Evolutionary conservation across 2,113 vertebrate species (phyloP).

Genomic region (Benitochromis conjunctus): DNA sequence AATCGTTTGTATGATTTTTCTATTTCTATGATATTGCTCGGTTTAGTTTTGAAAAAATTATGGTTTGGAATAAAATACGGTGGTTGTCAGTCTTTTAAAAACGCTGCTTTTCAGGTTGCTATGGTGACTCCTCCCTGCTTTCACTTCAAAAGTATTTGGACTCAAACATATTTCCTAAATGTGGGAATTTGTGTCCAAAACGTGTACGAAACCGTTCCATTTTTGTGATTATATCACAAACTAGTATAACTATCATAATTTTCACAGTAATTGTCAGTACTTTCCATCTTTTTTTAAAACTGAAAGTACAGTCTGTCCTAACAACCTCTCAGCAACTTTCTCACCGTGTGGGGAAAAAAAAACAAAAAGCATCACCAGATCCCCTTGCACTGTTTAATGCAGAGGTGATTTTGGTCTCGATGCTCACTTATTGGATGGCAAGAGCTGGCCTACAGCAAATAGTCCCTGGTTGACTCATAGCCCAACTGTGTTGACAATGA

Average conservation of each 20-base stretch:
- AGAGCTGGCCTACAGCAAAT: background rate
- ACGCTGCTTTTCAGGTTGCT: background rate
- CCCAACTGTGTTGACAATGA: background rate
- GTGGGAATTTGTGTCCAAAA: background rate
- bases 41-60: background rate
- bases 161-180: background rate
- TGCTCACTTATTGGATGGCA: background rate
- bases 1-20: background rate
- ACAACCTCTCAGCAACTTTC: background rate
- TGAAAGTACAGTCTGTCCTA: background rate
- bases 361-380: background rate
- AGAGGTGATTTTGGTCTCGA: background rate
- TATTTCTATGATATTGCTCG: background rate
- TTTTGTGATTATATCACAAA: background rate
- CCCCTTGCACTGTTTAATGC: background rate
- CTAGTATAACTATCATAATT: background rate
- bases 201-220: accelerated
- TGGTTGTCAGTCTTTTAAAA: background rate
- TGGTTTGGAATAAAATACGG: background rate
- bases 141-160: background rate
- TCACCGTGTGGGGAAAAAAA: background rate
- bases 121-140: background rate
- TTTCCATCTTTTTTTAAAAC: background rate
- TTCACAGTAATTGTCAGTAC: background rate
- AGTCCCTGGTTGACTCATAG: background rate